Conservation (phyloP, 1,140 invertebrate species). For the Penaeus japonicus region DNA sequence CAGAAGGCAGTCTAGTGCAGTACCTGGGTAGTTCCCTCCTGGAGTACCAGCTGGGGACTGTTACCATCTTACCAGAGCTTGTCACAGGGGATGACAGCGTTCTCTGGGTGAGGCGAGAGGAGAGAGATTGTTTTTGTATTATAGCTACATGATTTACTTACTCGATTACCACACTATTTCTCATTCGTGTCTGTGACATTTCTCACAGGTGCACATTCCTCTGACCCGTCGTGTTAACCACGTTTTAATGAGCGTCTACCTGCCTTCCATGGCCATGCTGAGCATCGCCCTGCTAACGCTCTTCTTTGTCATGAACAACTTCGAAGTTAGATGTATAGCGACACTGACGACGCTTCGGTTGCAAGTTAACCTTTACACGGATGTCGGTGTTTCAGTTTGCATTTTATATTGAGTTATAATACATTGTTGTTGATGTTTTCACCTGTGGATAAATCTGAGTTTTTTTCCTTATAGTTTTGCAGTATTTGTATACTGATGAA, state of each 20-base stretch:
- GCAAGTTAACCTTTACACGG: conserved; percentile 11
- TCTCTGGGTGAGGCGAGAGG: neutral
- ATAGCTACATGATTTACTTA: neutral
- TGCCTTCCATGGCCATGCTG: conserved; percentile 27
- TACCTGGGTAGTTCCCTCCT: conserved; percentile 7
- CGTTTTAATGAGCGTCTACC: conserved; percentile 27
- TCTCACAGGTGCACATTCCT: neutral
- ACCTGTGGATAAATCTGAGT: too few relatives aligned
- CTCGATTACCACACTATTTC: neutral
- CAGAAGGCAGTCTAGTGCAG: neutral
- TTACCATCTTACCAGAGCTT: neutral
- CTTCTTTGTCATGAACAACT: conserved; percentile 24
- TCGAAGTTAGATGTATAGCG: conserved; percentile 29
- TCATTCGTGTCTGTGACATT: too few relatives aligned
- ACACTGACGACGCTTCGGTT: conserved; percentile 26
- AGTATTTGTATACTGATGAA: too few relatives aligned
- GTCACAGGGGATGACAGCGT: neutral
- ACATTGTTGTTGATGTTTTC: too few relatives aligned
- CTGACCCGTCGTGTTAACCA: neutral
- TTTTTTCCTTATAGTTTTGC: too few relatives aligned
- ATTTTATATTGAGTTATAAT: neutral
- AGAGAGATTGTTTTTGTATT: too few relatives aligned
- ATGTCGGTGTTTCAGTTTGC: neutral
- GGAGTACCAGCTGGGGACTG: conserved; percentile 18
- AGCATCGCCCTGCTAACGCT: conserved; percentile 8